Conservation (phyloP, 2,797 vertebrate genomes). For the Rachycentron canadum region DNA sequence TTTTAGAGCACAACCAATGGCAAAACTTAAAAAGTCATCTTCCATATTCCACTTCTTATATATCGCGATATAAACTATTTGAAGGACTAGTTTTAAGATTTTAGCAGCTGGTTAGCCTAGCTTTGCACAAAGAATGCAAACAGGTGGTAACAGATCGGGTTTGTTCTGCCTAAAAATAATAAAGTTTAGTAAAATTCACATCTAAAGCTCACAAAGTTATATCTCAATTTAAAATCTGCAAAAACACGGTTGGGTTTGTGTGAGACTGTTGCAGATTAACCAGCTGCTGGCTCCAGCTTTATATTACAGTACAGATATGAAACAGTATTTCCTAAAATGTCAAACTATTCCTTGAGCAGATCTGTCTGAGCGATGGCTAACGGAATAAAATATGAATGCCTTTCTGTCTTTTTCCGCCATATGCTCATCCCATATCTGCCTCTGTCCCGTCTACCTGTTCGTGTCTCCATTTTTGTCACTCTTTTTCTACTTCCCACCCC, state of each 20-base stretch:
- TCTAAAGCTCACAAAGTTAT: background rate
- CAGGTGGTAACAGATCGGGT: background rate
- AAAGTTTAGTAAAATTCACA: no score
- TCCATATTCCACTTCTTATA: background rate
- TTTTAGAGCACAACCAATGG: background rate
- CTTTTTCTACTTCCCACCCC: background rate
- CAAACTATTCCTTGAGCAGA: background rate
- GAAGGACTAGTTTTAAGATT: background rate
- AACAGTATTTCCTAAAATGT: background rate
- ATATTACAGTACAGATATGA: background rate
- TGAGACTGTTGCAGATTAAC: background rate
- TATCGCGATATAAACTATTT: background rate
- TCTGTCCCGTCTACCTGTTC: background rate
- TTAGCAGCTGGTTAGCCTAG: background rate
- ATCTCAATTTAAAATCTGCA: background rate
- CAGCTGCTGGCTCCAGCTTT: background rate
- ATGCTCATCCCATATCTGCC: background rate
- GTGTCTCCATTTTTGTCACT: background rate
- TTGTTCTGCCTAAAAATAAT: background rate
- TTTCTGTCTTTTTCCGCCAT: background rate
- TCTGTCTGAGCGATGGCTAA: constrained; percentile 6
- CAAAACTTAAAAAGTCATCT: background rate
- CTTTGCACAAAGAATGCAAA: background rate
- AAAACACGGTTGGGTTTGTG: background rate
- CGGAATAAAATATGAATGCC: background rate